Percentiles rank a stretch among this genome's conserved stretches.
Conservation (phyloP, 2,797 vertebrate genomes). For the Mormyrus proboscirostris region DNA sequence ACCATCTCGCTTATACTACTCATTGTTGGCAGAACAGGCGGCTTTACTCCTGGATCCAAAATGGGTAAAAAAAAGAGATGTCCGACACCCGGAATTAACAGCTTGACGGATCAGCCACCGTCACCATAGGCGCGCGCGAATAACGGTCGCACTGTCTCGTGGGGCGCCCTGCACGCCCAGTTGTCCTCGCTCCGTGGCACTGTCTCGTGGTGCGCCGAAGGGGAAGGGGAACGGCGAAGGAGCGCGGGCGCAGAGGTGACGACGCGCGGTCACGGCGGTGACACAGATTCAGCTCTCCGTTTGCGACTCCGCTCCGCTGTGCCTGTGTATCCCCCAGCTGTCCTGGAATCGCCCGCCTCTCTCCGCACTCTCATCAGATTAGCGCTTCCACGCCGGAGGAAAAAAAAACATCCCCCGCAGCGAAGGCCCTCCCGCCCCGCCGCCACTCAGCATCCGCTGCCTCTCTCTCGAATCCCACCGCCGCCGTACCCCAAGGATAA, state of each 20-base stretch:
- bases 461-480: background rate
- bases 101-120: background rate
- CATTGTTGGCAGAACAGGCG: background rate
- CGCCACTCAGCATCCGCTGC: conserved; percentile 17
- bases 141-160: background rate
- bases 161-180: background rate
- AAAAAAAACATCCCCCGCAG: background rate
- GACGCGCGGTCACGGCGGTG: conserved; percentile 49
- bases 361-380: conserved; percentile 20
- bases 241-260: conserved; percentile 45
- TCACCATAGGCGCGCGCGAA: background rate
- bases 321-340: conserved; percentile 7
- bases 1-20: background rate
- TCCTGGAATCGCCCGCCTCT: conserved; percentile 14
- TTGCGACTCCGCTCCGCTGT: conserved; percentile 43
- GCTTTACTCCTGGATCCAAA: background rate
- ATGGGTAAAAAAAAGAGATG: background rate
- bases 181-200: conserved; percentile 27
- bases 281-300: conserved; percentile 58
- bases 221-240: conserved; percentile 18
- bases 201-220: background rate
- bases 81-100: background rate
- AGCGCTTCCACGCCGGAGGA: background rate
- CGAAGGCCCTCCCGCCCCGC: background rate
- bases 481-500: conserved; percentile 9